Evolutionary conservation across 2,797 vertebrate species (phyloP).

Genomic region (Labroides dimidiatus): DNA sequence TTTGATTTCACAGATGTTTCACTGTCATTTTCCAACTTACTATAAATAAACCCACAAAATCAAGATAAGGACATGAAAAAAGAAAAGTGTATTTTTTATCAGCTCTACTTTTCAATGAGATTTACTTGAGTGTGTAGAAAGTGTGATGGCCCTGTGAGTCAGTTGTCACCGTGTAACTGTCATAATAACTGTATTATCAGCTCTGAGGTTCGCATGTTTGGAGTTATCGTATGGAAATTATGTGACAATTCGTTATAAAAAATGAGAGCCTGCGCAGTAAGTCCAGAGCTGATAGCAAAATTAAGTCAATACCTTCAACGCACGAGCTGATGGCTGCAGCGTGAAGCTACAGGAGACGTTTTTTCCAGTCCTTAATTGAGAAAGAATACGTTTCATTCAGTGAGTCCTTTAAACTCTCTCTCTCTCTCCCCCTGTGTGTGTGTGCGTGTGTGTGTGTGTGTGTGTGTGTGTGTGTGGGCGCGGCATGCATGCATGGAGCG

Average conservation of each 20-base stretch:
- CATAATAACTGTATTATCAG: no score
- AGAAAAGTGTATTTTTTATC: not conserved
- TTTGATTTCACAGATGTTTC: not conserved
- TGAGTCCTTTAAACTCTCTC: conserved; percentile 53
- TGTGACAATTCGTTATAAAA: not conserved
- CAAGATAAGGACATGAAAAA: no score
- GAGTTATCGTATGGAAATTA: not conserved
- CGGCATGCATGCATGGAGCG: conserved; percentile 45
- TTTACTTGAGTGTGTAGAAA: no score
- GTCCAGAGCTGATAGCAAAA: conserved; percentile 14
- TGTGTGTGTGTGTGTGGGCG: conserved; percentile 42
- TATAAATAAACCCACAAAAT: no score
- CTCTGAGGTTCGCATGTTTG: not conserved
- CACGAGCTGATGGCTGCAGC: conserved; percentile 34
- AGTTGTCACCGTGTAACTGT: not conserved
- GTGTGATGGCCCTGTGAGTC: not conserved
- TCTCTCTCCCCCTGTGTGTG: conserved; percentile 26
- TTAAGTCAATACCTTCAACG: conserved; percentile 28
- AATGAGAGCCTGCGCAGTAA: not conserved
- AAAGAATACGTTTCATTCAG: conserved; percentile 77
- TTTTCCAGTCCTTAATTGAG: conserved; percentile 70
- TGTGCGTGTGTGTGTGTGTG: conserved; percentile 40
- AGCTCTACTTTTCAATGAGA: no score
- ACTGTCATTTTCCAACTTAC: not conserved
- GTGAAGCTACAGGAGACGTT: conserved; percentile 53